phyloP scores from a whole-genome alignment of 2,888 invertebrate species.

The Amiota communis region DNA sequence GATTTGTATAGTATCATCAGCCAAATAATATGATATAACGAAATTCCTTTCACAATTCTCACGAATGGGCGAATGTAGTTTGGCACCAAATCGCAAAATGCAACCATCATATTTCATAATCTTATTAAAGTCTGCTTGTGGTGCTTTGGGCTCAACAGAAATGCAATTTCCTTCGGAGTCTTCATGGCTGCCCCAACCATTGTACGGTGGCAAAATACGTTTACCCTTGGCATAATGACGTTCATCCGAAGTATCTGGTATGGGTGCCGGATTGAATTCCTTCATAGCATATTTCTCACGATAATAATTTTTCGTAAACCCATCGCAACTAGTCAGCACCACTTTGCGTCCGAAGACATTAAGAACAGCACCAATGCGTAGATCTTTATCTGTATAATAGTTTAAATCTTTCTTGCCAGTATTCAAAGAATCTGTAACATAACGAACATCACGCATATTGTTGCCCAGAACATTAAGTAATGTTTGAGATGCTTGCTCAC shows the following conservation, averaged over 20 bases:
- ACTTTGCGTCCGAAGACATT: slow-evolving; percentile 88
- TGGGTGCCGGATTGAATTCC: slow-evolving; percentile 62
- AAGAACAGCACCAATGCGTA: slow-evolving; percentile 86
- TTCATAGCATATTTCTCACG: slow-evolving; percentile 76
- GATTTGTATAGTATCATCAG: slow-evolving; percentile 88
- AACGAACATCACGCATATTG: slow-evolving; percentile 75
- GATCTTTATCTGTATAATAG: slow-evolving; percentile 75
- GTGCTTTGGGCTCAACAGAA: slow-evolving; percentile 85
- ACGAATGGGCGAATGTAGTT: slow-evolving; percentile 82
- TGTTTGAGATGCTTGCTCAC: slow-evolving; percentile 74
- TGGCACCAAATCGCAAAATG: slow-evolving; percentile 84
- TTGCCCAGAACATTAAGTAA: slow-evolving; percentile 79
- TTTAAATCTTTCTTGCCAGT: slow-evolving; percentile 73
- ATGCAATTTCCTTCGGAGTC: slow-evolving; percentile 92
- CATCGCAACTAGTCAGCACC: slow-evolving; percentile 87
- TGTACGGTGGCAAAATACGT: slow-evolving; percentile 84
- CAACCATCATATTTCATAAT: slow-evolving; percentile 86
- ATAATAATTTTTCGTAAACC: slow-evolving; percentile 90
- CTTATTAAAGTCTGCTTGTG: slow-evolving; percentile 84
- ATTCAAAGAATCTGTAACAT: slow-evolving; percentile 76
- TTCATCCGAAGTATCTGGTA: slow-evolving; percentile 59
- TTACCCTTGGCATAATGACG: slow-evolving; percentile 46
- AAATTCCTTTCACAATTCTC: slow-evolving; percentile 81
- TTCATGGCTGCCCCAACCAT: slow-evolving; percentile 91
- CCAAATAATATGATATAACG: slow-evolving; percentile 85